phyloP scores from a whole-genome alignment of 2,888 invertebrate genomes.

The Monopis laevigella region DNA sequence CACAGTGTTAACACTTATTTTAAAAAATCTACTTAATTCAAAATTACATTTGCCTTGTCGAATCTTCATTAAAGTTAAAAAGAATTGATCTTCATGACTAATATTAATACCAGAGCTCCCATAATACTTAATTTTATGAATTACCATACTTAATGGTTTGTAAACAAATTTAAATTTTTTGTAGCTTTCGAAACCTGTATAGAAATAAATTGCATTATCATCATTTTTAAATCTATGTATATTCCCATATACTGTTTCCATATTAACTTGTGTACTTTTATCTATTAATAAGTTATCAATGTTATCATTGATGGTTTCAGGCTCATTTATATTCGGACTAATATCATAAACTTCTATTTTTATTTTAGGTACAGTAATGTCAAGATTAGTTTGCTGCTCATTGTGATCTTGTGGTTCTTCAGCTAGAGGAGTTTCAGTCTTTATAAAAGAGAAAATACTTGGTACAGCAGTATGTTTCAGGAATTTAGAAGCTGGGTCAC shows the following conservation, averaged over 20 bases:
- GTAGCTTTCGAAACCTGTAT: constrained; percentile 3
- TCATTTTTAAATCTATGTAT: neutral
- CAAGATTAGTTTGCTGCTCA: neutral
- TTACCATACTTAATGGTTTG: neutral
- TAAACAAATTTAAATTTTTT: constrained; percentile 4
- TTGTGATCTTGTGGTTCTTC: neutral
- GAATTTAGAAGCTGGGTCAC: neutral
- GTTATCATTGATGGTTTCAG: neutral
- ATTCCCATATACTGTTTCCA: neutral
- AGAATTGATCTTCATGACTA: neutral
- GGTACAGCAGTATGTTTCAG: constrained; percentile 2
- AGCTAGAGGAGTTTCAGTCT: neutral
- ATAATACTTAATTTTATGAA: neutral
- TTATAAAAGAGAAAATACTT: neutral
- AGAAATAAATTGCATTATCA: neutral
- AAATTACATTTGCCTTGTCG: constrained; percentile 1
- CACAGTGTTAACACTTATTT: neutral
- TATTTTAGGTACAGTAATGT: neutral
- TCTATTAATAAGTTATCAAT: neutral
- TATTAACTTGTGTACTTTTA: neutral
- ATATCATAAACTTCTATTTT: neutral
- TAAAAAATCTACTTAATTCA: neutral
- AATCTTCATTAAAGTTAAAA: neutral
- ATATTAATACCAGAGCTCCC: neutral
- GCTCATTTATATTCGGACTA: neutral